Evolutionary conservation across 2,888 invertebrate genomes (phyloP).

Genomic region (Hirtodrosophila duncani): DNA sequence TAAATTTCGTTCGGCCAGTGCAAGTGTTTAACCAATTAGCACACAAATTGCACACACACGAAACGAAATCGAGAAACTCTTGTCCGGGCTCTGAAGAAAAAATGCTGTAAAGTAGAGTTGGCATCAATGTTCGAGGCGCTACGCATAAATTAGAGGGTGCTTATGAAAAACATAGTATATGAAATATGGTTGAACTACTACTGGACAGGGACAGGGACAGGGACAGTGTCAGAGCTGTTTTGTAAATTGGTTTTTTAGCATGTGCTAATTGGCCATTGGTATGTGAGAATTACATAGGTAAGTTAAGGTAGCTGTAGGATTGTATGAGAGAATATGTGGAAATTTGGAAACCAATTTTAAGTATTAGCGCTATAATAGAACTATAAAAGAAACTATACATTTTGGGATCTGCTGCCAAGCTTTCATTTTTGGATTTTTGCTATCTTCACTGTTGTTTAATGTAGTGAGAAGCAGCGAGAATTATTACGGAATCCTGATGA

Average conservation of each 20-base stretch:
- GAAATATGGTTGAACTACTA: too few relatives aligned
- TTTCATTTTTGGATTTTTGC: too few relatives aligned
- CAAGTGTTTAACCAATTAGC: slow-evolving; percentile 66
- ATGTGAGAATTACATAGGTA: slow-evolving; percentile 3
- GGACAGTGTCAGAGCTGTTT: neutral
- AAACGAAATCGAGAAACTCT: slow-evolving; percentile 1
- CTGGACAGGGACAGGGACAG: too few relatives aligned
- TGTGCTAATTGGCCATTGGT: slow-evolving; percentile 26
- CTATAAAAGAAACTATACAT: too few relatives aligned
- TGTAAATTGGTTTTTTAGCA: slow-evolving; percentile 27
- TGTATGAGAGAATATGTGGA: too few relatives aligned
- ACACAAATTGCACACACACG: slow-evolving; percentile 39
- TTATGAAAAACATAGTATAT: slow-evolving; percentile 29
- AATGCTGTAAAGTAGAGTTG: slow-evolving; percentile 9
- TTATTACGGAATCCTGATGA: too few relatives aligned
- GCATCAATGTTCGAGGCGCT: slow-evolving; percentile 21
- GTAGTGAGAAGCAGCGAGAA: too few relatives aligned
- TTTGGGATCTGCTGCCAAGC: too few relatives aligned
- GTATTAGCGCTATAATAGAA: too few relatives aligned
- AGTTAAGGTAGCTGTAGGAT: too few relatives aligned
- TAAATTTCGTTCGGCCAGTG: slow-evolving; percentile 54
- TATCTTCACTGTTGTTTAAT: too few relatives aligned
- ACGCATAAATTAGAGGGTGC: slow-evolving; percentile 43
- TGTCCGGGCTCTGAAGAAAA: slow-evolving; percentile 40
- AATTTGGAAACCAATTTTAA: too few relatives aligned